Percentiles rank a stretch among this genome's conserved stretches.
Evolutionary conservation across 2,797 vertebrate species (phyloP).

Genomic region (Lates japonicus): DNA sequence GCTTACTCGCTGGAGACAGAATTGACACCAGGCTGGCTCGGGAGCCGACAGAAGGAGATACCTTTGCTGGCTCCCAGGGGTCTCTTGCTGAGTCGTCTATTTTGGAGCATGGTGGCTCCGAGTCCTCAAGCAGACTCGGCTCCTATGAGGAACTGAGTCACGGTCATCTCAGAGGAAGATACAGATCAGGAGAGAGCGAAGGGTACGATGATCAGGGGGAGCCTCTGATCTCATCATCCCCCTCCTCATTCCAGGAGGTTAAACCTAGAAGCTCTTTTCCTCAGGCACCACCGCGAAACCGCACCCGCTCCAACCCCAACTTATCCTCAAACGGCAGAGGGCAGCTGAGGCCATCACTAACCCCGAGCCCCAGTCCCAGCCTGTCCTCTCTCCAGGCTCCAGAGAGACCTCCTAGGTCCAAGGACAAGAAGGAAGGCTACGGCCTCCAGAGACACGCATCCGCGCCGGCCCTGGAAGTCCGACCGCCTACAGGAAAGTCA

Average conservation of each 20-base stretch:
- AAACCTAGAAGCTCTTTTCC: constrained; percentile 62
- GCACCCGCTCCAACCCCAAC: constrained; percentile 79
- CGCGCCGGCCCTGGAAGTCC: constrained; percentile 79
- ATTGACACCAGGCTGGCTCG: constrained; percentile 41
- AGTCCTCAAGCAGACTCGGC: constrained; percentile 79
- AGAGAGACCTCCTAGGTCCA: constrained; percentile 79
- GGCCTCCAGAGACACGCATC: constrained; percentile 85
- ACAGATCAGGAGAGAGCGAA: constrained; percentile 61
- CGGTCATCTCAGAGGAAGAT: constrained; percentile 45
- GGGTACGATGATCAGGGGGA: constrained; percentile 71
- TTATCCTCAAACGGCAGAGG: constrained; percentile 50
- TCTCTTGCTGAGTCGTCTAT: constrained; percentile 78
- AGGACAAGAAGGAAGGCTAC: constrained; percentile 69
- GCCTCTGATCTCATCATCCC: constrained; percentile 58
- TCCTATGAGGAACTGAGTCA: constrained; percentile 78
- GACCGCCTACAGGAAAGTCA: constrained; percentile 74
- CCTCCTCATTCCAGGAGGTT: constrained; percentile 68
- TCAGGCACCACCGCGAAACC: constrained; percentile 76
- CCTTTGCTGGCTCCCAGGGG: constrained; percentile 75
- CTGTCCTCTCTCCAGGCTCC: constrained; percentile 78
- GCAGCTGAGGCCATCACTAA: constrained; percentile 25
- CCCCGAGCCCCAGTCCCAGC: constrained; percentile 77
- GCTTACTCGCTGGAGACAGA: constrained; percentile 53
- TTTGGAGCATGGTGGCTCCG: constrained; percentile 78
- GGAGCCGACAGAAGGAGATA: constrained; percentile 53